Percentiles rank a stretch among this genome's conserved stretches.
Conservation (phyloP, 2,113 vertebrate genomes). For the Plestiodon gilberti region DNA sequence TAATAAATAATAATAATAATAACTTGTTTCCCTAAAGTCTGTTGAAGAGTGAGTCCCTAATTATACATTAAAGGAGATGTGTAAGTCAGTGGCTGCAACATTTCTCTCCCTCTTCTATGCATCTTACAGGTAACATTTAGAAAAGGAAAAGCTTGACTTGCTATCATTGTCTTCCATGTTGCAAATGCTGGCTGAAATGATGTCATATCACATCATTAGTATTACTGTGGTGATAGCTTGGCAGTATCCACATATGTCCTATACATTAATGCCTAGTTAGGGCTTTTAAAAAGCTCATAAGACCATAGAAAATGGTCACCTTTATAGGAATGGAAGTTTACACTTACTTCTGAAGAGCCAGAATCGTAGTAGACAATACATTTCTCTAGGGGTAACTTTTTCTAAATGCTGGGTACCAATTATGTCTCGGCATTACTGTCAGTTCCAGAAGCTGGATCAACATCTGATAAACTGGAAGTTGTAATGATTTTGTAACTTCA, state of each 20-base stretch:
- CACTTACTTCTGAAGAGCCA: background rate
- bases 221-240: too few relatives aligned
- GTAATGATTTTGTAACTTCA: conserved; percentile 9
- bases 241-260: background rate
- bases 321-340: background rate
- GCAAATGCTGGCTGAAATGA: too few relatives aligned
- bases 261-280: background rate
- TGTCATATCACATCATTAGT: too few relatives aligned
- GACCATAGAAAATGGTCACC: background rate
- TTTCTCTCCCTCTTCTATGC: background rate
- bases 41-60: background rate
- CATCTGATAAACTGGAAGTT: background rate
- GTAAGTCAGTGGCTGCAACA: background rate
- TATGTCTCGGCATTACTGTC: background rate
- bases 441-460: background rate
- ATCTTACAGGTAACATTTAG: too few relatives aligned
- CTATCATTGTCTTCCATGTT: too few relatives aligned
- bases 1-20: background rate
- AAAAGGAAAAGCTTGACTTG: too few relatives aligned
- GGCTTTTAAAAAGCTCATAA: background rate
- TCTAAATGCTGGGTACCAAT: background rate
- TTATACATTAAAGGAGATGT: background rate
- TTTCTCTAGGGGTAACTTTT: background rate
- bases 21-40: background rate
- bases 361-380: background rate